Evolutionary conservation across 2,113 vertebrate genomes (phyloP).

Genomic region (Corythornis madagascariensis): DNA sequence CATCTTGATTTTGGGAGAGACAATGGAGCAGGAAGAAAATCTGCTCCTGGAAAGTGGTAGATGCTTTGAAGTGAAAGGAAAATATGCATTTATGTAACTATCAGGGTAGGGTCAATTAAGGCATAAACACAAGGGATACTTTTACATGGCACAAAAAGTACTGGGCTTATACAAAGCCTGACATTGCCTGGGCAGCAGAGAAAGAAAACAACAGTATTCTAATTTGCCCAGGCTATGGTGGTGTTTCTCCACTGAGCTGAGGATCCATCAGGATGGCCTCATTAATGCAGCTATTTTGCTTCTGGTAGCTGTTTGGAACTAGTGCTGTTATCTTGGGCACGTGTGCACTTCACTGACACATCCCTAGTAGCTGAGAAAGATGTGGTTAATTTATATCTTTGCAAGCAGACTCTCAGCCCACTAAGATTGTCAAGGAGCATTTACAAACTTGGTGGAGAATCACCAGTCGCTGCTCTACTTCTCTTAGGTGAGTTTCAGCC

Average conservation of each 20-base stretch:
- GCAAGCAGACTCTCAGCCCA: not conserved
- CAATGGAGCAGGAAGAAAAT: constrained; percentile 7
- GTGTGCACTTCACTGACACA: rapidly evolving
- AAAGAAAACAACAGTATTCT: not conserved
- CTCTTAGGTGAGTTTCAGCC: not conserved
- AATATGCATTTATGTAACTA: not conserved
- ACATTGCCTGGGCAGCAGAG: not conserved
- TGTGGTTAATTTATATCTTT: not conserved
- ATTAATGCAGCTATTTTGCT: not conserved
- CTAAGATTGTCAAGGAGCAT: not conserved
- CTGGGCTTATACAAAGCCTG: not conserved
- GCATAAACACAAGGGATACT: not conserved
- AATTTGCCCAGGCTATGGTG: not conserved
- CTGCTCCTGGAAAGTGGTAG: not conserved
- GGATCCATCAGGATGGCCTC: not conserved
- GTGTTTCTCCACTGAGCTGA: not conserved
- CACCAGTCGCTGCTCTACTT: not conserved
- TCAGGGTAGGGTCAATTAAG: not conserved
- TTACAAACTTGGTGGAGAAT: not conserved
- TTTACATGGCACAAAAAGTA: not conserved
- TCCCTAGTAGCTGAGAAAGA: not conserved
- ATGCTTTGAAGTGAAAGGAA: constrained; percentile 16
- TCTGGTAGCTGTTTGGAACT: not conserved
- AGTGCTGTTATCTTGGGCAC: not conserved
- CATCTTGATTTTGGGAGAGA: not conserved